Base-by-base conservation (phyloP, 2,888 invertebrate species). In the Isoperla grammatica region DNA sequence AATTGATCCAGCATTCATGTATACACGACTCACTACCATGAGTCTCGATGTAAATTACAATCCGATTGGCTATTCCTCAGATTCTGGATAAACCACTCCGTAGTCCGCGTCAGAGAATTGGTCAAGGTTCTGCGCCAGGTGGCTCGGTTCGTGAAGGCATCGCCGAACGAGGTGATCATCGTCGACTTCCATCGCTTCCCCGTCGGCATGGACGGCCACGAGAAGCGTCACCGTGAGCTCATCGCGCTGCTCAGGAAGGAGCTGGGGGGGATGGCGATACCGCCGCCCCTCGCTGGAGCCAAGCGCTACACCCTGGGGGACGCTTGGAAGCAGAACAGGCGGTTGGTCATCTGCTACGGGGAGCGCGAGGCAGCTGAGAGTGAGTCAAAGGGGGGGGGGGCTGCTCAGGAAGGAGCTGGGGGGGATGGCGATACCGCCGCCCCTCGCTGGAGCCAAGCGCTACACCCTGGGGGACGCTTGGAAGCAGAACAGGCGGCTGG, bases 141-240 rank as follows among this genome's bases (percentile, higher is more conserved):
- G 12, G 80, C 80, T 67, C 78, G 78, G 45, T 91, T 90, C 73
- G 74, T 88, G 45, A 79, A 83, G 66, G 73, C 76, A 40, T 85
- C 90, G 0, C 83, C 77, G 11, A 77, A 81, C 62, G 90, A 90
- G 77, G 76, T 90, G 35, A 78, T 92, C 9, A 82, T 93, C 62
- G 73, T 93, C 53, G 91, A 93, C 69, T 87, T 93, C 48, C 90
- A 91, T 68, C 83, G 89, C 62, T 90, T 92, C 73, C 90, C 90
- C 1, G 76, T 84, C 15, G 85, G 85, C 2, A 84, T 85, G 37
- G 70, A 76, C 1, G 78, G 79, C 1, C 75, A 78, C 19, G 71
- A 75, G 1, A 69, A 69, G 12, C 78, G 81, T 1, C 85, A 85
- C 69, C 72, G 73, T 8, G 77, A 79, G 12, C 72, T 86, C 0